These are phyloP conservation scores for Trachythela sp. DNA, from an alignment of 64 coral and sea anemone species.

Conservation along the genomic window DNA sequence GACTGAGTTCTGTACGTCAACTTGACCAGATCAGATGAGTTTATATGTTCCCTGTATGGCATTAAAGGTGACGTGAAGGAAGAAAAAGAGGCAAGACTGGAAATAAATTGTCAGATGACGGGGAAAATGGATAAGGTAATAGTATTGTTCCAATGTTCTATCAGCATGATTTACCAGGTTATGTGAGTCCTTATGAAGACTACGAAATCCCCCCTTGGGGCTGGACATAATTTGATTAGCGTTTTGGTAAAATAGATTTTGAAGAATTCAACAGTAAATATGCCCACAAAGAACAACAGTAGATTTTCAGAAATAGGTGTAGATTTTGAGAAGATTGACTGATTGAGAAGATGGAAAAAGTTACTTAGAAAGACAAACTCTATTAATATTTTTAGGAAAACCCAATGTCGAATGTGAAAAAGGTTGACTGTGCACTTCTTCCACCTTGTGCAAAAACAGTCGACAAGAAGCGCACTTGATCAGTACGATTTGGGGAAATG, in stretches of 20 bases:
- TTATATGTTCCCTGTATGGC: not conserved
- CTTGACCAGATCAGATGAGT: not conserved
- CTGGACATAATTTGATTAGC: not conserved
- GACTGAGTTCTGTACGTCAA: not conserved
- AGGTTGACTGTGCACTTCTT: conserved; percentile 6
- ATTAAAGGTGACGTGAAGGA: not conserved
- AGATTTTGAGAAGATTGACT: too few relatives aligned
- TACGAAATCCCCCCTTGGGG: not conserved
- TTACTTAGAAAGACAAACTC: too few relatives aligned
- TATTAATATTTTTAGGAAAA: not conserved
- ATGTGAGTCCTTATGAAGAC: too few relatives aligned
- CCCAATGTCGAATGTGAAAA: too few relatives aligned
- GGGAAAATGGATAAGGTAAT: not conserved
- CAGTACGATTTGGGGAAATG: not conserved
- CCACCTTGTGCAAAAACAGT: not conserved
- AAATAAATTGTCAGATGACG: not conserved
- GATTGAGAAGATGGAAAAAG: too few relatives aligned
- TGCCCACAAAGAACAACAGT: too few relatives aligned
- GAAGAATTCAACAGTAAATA: too few relatives aligned
- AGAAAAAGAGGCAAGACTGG: not conserved
- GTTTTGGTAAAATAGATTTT: not conserved
- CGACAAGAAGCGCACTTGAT: not conserved
- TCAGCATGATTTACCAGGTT: not conserved
- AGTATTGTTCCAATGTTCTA: not conserved
- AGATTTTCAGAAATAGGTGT: too few relatives aligned